These are phyloP conservation scores for Teleiodes luculella DNA, from an alignment of 2,888 invertebrate species.

Conservation along the genomic window DNA sequence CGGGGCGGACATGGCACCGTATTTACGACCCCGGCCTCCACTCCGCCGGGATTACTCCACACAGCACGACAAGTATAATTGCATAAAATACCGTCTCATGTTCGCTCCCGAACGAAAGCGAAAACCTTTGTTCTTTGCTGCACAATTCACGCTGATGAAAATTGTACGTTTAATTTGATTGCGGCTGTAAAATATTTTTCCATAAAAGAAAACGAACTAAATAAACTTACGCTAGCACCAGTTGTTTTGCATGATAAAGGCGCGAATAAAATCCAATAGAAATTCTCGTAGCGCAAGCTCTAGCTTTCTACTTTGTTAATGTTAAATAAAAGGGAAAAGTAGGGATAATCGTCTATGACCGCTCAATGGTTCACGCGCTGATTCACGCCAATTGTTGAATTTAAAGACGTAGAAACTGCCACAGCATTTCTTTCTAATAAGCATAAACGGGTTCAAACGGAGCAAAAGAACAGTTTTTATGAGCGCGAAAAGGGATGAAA, in stretches of 20 bases:
- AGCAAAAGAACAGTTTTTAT: conserved; percentile 5
- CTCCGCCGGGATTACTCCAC: conserved; percentile 36
- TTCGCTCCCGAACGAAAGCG: neutral
- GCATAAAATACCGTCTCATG: conserved; percentile 12
- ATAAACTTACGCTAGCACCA: neutral
- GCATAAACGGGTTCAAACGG: conserved; percentile 2
- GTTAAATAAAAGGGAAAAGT: neutral
- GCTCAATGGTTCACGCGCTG: conserved; percentile 14
- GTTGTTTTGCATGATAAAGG: neutral
- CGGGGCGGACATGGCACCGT: conserved; percentile 12
- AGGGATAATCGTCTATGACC: conserved; percentile 9
- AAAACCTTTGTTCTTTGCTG: conserved; percentile 1
- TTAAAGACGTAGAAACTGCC: conserved; percentile 2
- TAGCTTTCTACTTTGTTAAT: neutral
- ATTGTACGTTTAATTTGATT: neutral
- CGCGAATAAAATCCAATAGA: neutral
- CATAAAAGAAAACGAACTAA: neutral
- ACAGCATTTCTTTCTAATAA: conserved; percentile 5
- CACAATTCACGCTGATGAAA: neutral
- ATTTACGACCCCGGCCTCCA: conserved; percentile 49
- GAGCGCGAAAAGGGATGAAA: conserved; percentile 2
- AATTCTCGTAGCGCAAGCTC: neutral
- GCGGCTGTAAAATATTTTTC: neutral
- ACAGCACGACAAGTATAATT: conserved; percentile 24
- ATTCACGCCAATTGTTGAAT: conserved; percentile 7